Evolutionary conservation across 2,113 vertebrate genomes (phyloP).

Genomic region (Eulacestoma nigropectus): DNA sequence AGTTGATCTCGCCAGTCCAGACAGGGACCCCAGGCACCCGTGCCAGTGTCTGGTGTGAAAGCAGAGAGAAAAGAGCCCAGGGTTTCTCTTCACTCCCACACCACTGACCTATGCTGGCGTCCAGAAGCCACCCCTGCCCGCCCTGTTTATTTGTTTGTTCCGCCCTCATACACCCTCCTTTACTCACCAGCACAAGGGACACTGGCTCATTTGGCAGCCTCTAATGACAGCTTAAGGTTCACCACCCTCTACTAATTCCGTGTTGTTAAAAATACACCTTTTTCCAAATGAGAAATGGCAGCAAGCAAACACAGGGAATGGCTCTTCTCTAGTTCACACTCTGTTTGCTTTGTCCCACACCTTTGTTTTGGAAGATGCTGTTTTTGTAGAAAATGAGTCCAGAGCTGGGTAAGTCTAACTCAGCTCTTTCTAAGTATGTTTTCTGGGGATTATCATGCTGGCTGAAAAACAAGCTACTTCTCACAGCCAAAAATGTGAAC

Average conservation of each 20-base stretch:
- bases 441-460: background rate
- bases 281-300: slow-evolving; percentile 8
- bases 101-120: background rate
- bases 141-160: slow-evolving; percentile 69
- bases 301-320: background rate
- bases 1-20: background rate
- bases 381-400: background rate
- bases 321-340: background rate
- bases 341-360: slow-evolving; percentile 22
- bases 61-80: background rate
- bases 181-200: slow-evolving; percentile 3
- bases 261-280: slow-evolving; percentile 69
- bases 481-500: slow-evolving; percentile 30
- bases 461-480: slow-evolving; percentile 36
- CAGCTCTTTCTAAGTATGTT: background rate
- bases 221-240: slow-evolving; percentile 70
- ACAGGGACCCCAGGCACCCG: background rate
- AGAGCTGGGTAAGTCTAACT: background rate
- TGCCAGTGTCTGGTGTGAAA: background rate
- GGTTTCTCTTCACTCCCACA: background rate
- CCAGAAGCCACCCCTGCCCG: background rate
- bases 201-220: slow-evolving; percentile 57
- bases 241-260: slow-evolving; percentile 61
- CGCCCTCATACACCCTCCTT: background rate
- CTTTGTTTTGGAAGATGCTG: slow-evolving; percentile 13